Evolutionary conservation across 2,797 vertebrate genomes (phyloP).

Genomic region (Sebastes cheni): DNA sequence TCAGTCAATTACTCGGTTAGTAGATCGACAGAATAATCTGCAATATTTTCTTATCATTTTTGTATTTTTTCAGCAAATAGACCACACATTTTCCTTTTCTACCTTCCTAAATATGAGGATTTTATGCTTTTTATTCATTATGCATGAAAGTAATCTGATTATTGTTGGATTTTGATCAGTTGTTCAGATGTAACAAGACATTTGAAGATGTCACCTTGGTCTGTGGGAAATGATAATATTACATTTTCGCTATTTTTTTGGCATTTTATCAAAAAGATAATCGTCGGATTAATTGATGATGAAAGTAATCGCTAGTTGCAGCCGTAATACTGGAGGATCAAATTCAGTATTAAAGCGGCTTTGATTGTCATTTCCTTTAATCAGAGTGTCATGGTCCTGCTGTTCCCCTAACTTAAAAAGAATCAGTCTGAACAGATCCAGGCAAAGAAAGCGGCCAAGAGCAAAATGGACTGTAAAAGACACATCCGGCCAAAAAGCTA

Average conservation of each 20-base stretch:
- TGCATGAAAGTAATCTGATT: background rate
- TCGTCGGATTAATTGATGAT: background rate
- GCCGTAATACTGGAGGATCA: background rate
- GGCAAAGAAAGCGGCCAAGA: conserved; percentile 7
- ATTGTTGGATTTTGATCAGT: background rate
- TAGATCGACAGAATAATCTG: background rate
- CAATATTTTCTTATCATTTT: background rate
- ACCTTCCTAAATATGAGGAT: background rate
- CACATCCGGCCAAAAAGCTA: background rate
- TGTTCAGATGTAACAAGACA: background rate
- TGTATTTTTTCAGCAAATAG: background rate
- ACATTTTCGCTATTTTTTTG: background rate
- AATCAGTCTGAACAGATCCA: conserved; percentile 3
- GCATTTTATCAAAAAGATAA: background rate
- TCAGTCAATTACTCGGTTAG: background rate
- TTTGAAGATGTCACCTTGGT: background rate
- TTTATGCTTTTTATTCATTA: background rate
- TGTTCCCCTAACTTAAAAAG: background rate
- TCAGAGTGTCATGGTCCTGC: background rate
- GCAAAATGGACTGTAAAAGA: conserved; percentile 13
- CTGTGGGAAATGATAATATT: background rate
- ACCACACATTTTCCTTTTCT: background rate
- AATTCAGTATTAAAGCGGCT: background rate
- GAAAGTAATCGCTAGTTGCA: background rate
- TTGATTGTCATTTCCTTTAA: conserved; percentile 15